Conservation (phyloP, 2,888 invertebrate species). For the Cephus sareptanus region DNA sequence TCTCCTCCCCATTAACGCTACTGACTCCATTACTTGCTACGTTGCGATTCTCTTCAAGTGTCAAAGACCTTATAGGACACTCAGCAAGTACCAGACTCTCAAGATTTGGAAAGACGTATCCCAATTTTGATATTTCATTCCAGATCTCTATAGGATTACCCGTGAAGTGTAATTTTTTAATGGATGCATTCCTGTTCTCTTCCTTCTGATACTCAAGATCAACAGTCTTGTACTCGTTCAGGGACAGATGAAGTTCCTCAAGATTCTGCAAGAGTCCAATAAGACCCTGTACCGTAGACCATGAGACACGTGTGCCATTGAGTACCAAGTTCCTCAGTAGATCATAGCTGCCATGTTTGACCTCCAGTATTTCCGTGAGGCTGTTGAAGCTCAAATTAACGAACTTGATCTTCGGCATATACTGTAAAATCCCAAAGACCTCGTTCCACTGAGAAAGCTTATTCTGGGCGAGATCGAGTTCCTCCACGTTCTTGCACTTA, state of each 20-base stretch:
- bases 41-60: constrained; percentile 51
- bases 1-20: constrained; percentile 14
- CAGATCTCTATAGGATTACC: constrained; percentile 88
- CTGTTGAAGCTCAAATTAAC: constrained; percentile 93
- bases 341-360: constrained; percentile 59
- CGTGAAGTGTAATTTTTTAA: constrained; percentile 87
- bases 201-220: constrained; percentile 68
- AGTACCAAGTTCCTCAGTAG: constrained; percentile 79
- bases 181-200: constrained; percentile 71
- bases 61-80: constrained; percentile 77
- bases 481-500: constrained; percentile 90
- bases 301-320: constrained; percentile 88
- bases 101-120: constrained; percentile 86
- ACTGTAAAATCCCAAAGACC: constrained; percentile 86
- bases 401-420: constrained; percentile 90
- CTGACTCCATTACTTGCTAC: constrained; percentile 29
- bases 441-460: constrained; percentile 90
- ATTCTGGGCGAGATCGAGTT: constrained; percentile 94
- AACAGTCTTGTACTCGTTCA: constrained; percentile 87
- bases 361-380: constrained; percentile 76
- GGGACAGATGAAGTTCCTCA: constrained; percentile 91
- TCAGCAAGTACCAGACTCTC: constrained; percentile 88
- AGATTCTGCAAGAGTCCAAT: constrained; percentile 82
- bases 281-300: constrained; percentile 83
- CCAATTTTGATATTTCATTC: constrained; percentile 85